Evolutionary conservation across 2,113 vertebrate genomes (phyloP).

Genomic region (Sclerurus mexicanus): DNA sequence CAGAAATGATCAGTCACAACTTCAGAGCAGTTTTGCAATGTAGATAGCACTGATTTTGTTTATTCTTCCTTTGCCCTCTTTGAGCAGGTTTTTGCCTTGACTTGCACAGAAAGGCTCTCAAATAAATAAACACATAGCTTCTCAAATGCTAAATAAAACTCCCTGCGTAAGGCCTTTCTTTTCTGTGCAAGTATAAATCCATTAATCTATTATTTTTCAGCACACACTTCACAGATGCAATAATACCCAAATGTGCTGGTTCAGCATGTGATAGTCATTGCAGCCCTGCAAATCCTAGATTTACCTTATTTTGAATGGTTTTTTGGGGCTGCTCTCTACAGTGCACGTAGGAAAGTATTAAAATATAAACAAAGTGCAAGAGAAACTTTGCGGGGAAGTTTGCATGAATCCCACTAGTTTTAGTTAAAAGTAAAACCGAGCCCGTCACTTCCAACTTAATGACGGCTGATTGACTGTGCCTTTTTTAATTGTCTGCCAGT

Average conservation of each 20-base stretch:
- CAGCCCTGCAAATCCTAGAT: background rate
- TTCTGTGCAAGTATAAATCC: background rate
- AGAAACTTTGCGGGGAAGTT: background rate
- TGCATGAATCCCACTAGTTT: background rate
- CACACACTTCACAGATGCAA: background rate
- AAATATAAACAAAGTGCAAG: background rate
- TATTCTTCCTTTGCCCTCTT: background rate
- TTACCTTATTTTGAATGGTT: background rate
- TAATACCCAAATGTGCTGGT: background rate
- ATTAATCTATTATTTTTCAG: background rate
- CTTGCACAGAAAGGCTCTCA: background rate
- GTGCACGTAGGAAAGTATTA: background rate
- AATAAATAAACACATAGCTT: background rate
- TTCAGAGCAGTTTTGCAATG: background rate
- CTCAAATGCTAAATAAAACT: background rate
- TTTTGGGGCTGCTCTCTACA: background rate
- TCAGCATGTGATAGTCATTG: background rate
- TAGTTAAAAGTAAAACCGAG: constrained; percentile 27
- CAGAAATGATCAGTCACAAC: background rate
- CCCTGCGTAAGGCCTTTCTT: background rate
- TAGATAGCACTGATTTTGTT: background rate
- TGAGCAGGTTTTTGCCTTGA: background rate
- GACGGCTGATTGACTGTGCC: background rate
- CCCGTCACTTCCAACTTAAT: background rate
- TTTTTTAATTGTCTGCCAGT: constrained; percentile 10